Base-by-base conservation (phyloP, 1,140 invertebrate species). In the Bombus ignitus region DNA sequence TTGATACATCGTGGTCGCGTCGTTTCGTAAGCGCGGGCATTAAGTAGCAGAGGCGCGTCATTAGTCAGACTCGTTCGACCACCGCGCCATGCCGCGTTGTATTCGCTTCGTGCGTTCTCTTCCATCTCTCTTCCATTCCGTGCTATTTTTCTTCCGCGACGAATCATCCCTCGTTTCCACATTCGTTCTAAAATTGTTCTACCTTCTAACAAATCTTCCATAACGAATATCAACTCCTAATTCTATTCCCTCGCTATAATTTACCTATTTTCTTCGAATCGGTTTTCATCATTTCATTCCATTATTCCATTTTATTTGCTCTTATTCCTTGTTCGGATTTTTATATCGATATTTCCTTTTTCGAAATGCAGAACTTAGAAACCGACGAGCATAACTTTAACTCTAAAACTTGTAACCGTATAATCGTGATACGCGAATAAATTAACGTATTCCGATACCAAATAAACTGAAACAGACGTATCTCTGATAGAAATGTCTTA, bases 51-150 rank as follows among this genome's bases (percentile, higher is more conserved):
- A 72, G 86, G 66, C 72, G 83, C 80, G 81, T 75, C 84, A 90
- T 90, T 90, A 90, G 89, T 90, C 89, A 90, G 89, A 90, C 89
- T 9, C 59, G 32, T 28, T 53, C 73, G 76, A 85, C 76, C n/a
- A 62, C 22, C 57, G 35, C 42, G 62, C 53, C 47, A 13, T 18
- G 18, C 22, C 32, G 53, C 59, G 28, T 62, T 62, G 59, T 12
- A 73, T 62, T 87, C 47, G 47, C 47, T 53, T 22, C 59, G 59
- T n/a, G 59, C 59, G 28, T 28, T 62, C 59, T 53, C 3, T n/a
- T 59, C 57, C 57, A 12, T 53, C 18, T 53, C 47, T 53, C 47
- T 59, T 10, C 73, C 71, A 22, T 25, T 22, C 28, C 39, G 71
- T 77, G 80, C 80, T 88, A 86, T 88, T 90, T 88, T 90, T 88